These are phyloP conservation scores for Hylaea fasciaria DNA, from an alignment of 2,888 invertebrate genomes.

Conservation along the genomic window DNA sequence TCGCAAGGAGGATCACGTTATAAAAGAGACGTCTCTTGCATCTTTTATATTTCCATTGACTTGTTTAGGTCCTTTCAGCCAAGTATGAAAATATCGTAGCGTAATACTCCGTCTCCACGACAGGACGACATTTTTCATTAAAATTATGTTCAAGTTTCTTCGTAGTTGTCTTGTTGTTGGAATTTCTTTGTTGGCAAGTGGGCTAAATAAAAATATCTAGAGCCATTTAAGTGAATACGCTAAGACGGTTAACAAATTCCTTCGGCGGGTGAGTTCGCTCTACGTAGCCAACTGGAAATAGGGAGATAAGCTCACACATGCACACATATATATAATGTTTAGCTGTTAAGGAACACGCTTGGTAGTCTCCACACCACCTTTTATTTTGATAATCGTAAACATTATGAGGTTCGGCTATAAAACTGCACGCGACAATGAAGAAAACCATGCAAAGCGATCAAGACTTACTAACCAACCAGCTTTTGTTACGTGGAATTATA, in stretches of 20 bases:
- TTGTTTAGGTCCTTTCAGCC: slow-evolving; percentile 9
- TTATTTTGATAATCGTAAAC: slow-evolving; percentile 11
- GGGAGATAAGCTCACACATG: slow-evolving; percentile 63
- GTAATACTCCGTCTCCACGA: slow-evolving; percentile 13
- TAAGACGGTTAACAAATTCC: slow-evolving; percentile 65
- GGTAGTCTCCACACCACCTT: slow-evolving; percentile 4
- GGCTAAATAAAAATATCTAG: slow-evolving; percentile 44
- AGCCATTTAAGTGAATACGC: slow-evolving; percentile 61
- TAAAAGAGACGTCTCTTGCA: slow-evolving; percentile 2
- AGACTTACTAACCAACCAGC: no score
- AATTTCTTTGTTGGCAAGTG: slow-evolving; percentile 25
- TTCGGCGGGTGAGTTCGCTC: slow-evolving; percentile 59
- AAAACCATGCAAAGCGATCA: no score
- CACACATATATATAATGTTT: slow-evolving; percentile 13
- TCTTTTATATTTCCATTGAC: slow-evolving; percentile 10
- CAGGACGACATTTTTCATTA: slow-evolving; percentile 27
- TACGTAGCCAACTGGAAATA: slow-evolving; percentile 68
- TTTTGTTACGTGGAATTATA: no score
- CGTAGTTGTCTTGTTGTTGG: slow-evolving; percentile 10
- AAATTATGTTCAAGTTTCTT: slow-evolving; percentile 23
- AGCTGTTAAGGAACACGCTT: slow-evolving; percentile 1
- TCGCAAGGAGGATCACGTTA: not conserved
- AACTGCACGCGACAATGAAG: not conserved
- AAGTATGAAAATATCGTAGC: slow-evolving; percentile 9
- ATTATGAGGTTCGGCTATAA: not conserved